Evolutionary conservation across 2,888 invertebrate genomes (phyloP).

Genomic region (Coremacera marginata): DNA sequence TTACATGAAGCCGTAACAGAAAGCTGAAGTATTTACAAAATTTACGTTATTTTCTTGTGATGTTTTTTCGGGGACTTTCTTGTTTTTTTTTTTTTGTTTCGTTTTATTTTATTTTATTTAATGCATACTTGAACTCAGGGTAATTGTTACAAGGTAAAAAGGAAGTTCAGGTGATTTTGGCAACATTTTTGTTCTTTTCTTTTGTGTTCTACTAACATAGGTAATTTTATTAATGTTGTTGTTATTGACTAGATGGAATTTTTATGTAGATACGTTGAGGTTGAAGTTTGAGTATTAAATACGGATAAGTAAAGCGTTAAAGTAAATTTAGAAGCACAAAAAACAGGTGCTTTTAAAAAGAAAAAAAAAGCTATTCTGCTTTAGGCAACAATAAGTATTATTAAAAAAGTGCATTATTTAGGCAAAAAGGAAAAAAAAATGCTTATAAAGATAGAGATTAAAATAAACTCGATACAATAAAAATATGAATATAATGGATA

Average conservation of each 20-base stretch:
- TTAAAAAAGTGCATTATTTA: no score
- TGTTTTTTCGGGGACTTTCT: constrained; percentile 24
- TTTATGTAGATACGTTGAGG: not conserved
- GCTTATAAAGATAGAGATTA: no score
- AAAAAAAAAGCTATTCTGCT: not conserved
- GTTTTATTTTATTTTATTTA: constrained; percentile 36
- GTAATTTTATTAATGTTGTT: not conserved
- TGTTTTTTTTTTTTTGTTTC: constrained; percentile 11
- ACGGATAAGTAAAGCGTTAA: no score
- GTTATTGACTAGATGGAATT: not conserved
- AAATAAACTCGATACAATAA: no score
- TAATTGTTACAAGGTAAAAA: not conserved
- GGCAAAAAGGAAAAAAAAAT: no score
- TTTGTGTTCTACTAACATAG: not conserved
- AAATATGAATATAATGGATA: no score
- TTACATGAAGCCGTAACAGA: constrained; percentile 49
- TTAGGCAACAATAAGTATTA: no score
- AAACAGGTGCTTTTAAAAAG: not conserved
- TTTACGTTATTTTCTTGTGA: constrained; percentile 43
- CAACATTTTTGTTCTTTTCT: not conserved
- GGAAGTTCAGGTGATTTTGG: constrained; percentile 61
- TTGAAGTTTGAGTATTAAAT: not conserved
- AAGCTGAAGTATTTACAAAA: constrained; percentile 51
- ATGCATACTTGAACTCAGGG: constrained; percentile 21
- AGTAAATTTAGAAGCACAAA: not conserved